Conservation (phyloP, 2,113 vertebrate genomes). For the Silurus glanis region DNA sequence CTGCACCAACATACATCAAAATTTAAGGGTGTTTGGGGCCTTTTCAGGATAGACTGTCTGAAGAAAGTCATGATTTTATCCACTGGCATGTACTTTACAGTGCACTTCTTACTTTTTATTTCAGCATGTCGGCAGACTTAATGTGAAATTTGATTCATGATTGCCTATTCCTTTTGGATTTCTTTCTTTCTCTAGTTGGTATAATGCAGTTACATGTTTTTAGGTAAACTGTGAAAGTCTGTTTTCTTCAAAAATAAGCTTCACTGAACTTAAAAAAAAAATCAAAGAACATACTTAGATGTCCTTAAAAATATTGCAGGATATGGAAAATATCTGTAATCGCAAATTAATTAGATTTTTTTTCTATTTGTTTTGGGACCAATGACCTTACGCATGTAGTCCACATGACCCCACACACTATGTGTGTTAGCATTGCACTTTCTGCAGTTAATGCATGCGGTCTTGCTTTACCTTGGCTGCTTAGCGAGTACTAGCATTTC, state of each 20-base stretch:
- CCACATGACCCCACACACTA: not conserved
- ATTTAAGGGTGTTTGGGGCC: not conserved
- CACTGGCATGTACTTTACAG: not conserved
- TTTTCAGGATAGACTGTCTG: not conserved
- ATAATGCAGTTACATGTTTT: not conserved
- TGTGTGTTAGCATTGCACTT: not conserved
- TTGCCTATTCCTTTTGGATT: constrained; percentile 25
- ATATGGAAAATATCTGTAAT: not conserved
- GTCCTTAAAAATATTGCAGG: not conserved
- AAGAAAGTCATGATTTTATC: not conserved
- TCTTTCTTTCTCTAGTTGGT: not conserved
- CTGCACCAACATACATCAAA: constrained; percentile 3
- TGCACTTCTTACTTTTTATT: not conserved
- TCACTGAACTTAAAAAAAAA: no score
- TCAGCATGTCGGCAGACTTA: not conserved
- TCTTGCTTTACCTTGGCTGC: not conserved
- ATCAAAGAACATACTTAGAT: not conserved
- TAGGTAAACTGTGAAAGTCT: not conserved
- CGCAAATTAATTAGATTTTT: not conserved
- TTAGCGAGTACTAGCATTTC: not conserved
- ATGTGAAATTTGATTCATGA: not conserved
- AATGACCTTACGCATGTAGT: not conserved
- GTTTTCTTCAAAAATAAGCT: not conserved
- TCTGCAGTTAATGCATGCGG: not conserved
- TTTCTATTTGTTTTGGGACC: not conserved